Evolutionary conservation across 2,797 vertebrate species (phyloP), one percentile per base, ranked within the genome.

Genomic region (Martes flavigula): DNA sequence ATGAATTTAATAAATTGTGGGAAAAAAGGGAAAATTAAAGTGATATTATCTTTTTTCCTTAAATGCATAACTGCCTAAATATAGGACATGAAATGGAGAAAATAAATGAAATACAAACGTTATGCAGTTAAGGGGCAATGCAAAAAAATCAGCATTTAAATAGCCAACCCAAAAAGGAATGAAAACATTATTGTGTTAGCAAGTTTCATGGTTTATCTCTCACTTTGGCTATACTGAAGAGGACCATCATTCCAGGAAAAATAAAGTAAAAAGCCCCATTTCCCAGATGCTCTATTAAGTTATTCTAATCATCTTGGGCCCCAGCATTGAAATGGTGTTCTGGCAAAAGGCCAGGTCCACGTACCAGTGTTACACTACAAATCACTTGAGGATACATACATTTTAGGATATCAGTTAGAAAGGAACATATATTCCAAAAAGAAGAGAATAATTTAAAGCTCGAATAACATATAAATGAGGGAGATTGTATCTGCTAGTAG

Each of bases 91-190:
- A 38, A 93, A 43, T n/a, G 3, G 30, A 70, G n/a, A 82, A 84
- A 70, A 8, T 54, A 68, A 75, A 87, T 72, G 4, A 82, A 79
- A 40, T 43, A 82, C 8, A 94, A 75, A 5, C 21, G 14, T 8
- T 68, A 66, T 38, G 23, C 25, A 77, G 3, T 56, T 21, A 54
- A 95, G 54, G 66, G 7, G 7, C 21, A 73, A 30, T 20, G 1
- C 1, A 77, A 92, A 96, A 96, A 21, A 68, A 62, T 79, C 1
- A 27, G 3, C 58, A 75, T 30, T 77, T 77, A 79, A 97, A 40
- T 62, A 11, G 38, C 75, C 87, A 68, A 20, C 0, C 3, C 2
- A 48, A 43, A 87, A 78, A n/a, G 6, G 11, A 38, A 54, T 68
- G 40, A 43, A 79, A 81, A 75, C 25, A 23, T 91, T 72, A 64